Evolutionary conservation across 2,888 invertebrate genomes (phyloP), one percentile per base, ranked within the genome.

Genomic region (Drosophila parthenogenetica): DNA sequence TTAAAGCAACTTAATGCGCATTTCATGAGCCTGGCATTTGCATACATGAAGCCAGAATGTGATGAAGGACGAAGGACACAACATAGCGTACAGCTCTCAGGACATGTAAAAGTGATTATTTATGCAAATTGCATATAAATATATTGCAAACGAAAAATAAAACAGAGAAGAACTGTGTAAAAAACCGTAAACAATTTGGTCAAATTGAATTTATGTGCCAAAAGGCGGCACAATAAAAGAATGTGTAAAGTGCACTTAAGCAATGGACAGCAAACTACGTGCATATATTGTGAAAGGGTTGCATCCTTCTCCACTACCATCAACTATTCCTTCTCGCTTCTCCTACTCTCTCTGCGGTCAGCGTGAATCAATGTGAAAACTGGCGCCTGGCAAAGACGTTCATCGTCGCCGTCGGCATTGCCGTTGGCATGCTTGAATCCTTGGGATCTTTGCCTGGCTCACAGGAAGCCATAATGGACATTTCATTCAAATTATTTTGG

Each of bases 401-500:
- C 77, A 75, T 72, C 69, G 79, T 74, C 74, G 66, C 55, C 54
- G 69, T 22, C 65, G 79, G 69, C 73, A 63, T 72, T 70, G 66
- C 55, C 51, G 69, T 29, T 68, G 79, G 71, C 71, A 61, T 72
- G 70, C 68, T 45, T 17, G 57, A 19, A 14, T 53, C 50, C 61
- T 68, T 13, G 49, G 65, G 65, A 69, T 76, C 83, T 73, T 69
- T 50, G 50, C 77, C 58, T 35, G 53, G 73, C 72, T 51, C 51
- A 63, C 80, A 81, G 90, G 90, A 92, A 89, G 84, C 87, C 89
- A 84, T 91, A 91, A 92, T 91, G 90, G 91, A 90, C 85, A 89
- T 91, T 91, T 90, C 91, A 90, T 91, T 91, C 90, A 91, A 91
- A 91, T 91, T 90, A 91, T 89, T 87, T 82, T 81, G 58, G 69